Evolutionary conservation across 2,888 invertebrate species (phyloP), one percentile per base, ranked within the genome.

Genomic region (Microplitis deprimator): DNA sequence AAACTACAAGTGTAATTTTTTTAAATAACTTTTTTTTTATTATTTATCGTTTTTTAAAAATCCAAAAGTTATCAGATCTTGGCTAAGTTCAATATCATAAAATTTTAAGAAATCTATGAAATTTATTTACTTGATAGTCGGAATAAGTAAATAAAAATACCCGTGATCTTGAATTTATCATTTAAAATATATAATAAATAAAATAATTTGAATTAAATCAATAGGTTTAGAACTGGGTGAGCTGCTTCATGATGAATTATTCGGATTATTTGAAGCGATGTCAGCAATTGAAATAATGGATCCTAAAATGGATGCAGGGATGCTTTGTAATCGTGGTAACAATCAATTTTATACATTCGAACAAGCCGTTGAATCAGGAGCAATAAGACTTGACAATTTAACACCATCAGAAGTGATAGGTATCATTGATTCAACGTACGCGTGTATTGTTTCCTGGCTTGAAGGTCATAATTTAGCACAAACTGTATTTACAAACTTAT

Each of bases 241-340:
- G 90, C 91, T 98, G 50, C 91, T 98, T 6, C 98, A 98, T 86
- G 97, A 98, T 92, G 95, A 96, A 73, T 90, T 95, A 20, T 97
- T 96, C 91, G 97, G 98, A 3, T 91, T 99, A 61, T 97, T 97
- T 90, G 99, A 99, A 90, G 99, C 98, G 0, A 99, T 99, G 99
- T 98, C 98, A 0, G 99, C 99, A 0, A 99, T 99, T 85, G 99
- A 99, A 91, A 98, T 99, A 96, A 99, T 99, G 99, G 99, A 99
- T 89, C 98, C 99, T 0, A 99, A 99, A 92, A 99, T 99, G 99
- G 99, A 99, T 92, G 98, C 98, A 1, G 99, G 99, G 6, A 98
- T 99, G 97, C 91, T 96, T 81, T 98, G 97, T 88, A 98, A 98
- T 88, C 93, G 97, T 81, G 95, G 95, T 13, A 94, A 93, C 85